Base-by-base conservation (phyloP, 2,888 invertebrate species). In the Drosophila yooni region DNA sequence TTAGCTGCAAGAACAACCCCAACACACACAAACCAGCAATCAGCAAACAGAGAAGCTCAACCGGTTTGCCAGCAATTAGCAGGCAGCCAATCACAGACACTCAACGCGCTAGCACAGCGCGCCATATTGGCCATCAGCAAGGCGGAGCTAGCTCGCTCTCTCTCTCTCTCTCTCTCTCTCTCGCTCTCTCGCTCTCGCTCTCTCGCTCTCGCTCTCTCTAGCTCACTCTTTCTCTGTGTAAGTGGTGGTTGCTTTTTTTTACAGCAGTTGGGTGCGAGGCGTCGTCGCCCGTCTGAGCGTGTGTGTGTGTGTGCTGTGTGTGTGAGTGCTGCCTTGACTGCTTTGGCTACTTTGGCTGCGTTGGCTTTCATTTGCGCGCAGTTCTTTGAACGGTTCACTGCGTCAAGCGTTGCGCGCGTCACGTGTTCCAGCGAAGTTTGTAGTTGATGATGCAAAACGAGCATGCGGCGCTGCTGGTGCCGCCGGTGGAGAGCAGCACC, bases 361-460 rank as follows among this genome's bases (percentile, higher is more conserved):
- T 73, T 66, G 65, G 77, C 63, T 74, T 83, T 91, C 79, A 92
- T 91, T 92, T 80, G 86, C 83, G 76, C 87, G 86, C 79, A 82
- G 88, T 88, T 91, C 89, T 90, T 87, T 90, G 90, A 91, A 91
- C 92, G 91, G 91, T 92, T 91, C 91, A 90, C 86, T 91, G 88
- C 78, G 83, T 82, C 43, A 53, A 70, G 25, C 78, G 83, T 69
- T 60, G 65, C 46, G 67, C 69, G 70, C 59, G 66, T 64, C 64
- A 67, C 69, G 64, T 21, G 40, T 31, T 25, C 25, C 13, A 27
- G 59, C 46, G 36, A 74, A 40, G 43, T 43, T 59, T 52, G 31
- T 43, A 53, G 50, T 29, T 40, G 63, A 70, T 50, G 54, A 73
- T 73, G 69, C 76, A 81, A 76, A 68, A 69, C 68, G 70, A 69